phyloP scores from a whole-genome alignment of 2,797 vertebrate genomes.

The Neosalanx taihuensis region DNA sequence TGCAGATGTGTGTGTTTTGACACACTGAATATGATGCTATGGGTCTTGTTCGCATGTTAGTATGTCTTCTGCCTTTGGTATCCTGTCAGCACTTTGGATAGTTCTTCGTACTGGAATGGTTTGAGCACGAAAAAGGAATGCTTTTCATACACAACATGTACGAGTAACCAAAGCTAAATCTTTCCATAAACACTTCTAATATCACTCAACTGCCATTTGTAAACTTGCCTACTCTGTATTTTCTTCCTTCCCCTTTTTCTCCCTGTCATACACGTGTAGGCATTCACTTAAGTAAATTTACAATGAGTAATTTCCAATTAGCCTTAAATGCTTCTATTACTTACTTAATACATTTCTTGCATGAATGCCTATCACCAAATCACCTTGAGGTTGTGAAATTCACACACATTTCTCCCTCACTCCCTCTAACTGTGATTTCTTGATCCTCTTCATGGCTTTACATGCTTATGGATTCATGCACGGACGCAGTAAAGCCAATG shows the following conservation, averaged over 20 bases:
- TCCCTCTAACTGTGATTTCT: constrained; percentile 15
- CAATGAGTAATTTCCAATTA: neutral
- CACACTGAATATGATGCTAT: neutral
- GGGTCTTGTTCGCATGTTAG: constrained; percentile 13
- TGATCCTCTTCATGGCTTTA: constrained; percentile 9
- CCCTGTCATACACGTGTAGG: constrained; percentile 21
- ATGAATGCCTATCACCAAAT: constrained; percentile 27
- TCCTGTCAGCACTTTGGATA: constrained; percentile 7
- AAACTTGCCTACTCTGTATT: neutral
- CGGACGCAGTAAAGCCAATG: no score
- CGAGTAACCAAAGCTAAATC: constrained; percentile 27
- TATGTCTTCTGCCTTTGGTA: neutral
- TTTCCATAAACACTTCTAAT: constrained; percentile 43
- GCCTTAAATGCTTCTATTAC: constrained; percentile 16
- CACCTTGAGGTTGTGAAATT: constrained; percentile 24
- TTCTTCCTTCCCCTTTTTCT: constrained; percentile 28
- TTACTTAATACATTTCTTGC: constrained; percentile 35
- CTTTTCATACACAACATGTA: constrained; percentile 36
- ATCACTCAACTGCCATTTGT: constrained; percentile 42
- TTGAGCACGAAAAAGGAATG: constrained; percentile 43
- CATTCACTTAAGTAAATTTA: constrained; percentile 35
- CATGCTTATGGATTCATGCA: neutral
- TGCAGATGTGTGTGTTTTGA: neutral
- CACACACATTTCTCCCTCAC: neutral
- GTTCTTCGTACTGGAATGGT: constrained; percentile 12